These are phyloP conservation scores for Lethenteron reissneri DNA, from an alignment of 2,113 vertebrate genomes.

Conservation along the genomic window DNA sequence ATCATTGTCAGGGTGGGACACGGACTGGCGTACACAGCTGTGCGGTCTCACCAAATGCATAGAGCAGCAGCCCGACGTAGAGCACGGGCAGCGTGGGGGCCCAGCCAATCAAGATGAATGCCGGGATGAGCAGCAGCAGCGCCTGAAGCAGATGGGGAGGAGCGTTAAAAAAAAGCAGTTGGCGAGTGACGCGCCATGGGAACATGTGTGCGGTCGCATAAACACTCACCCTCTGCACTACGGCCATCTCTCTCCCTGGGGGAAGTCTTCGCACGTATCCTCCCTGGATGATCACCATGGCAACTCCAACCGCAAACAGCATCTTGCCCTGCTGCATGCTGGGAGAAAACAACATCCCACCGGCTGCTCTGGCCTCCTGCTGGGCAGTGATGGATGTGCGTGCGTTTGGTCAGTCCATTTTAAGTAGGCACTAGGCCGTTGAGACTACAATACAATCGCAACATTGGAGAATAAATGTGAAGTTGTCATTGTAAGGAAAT, in stretches of 20 bases:
- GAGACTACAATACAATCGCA: background rate
- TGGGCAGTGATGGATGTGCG: too few relatives aligned
- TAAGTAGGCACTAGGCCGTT: too few relatives aligned
- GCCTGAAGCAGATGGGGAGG: conserved; percentile 27
- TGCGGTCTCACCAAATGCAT: conserved; percentile 56
- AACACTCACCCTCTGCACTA: conserved; percentile 40
- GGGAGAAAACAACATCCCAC: background rate
- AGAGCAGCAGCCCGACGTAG: conserved; percentile 45
- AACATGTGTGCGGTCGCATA: background rate
- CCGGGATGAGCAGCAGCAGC: conserved; percentile 47
- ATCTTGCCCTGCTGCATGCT: conserved; percentile 96
- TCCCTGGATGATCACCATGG: conserved; percentile 76
- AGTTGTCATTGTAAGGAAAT: background rate
- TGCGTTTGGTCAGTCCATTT: too few relatives aligned
- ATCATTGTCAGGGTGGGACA: too few relatives aligned
- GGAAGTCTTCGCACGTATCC: conserved; percentile 60
- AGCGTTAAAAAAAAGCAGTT: too few relatives aligned
- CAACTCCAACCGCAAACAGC: conserved; percentile 88
- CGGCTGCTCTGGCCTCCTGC: too few relatives aligned
- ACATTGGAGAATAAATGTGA: background rate
- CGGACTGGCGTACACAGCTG: background rate
- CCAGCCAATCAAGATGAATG: conserved; percentile 63
- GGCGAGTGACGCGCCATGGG: too few relatives aligned
- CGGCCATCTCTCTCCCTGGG: conserved; percentile 43
- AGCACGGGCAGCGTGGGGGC: conserved; percentile 33